Evolutionary conservation across 1,140 invertebrate species (phyloP).

Genomic region (Rhopalosiphum maidis): DNA sequence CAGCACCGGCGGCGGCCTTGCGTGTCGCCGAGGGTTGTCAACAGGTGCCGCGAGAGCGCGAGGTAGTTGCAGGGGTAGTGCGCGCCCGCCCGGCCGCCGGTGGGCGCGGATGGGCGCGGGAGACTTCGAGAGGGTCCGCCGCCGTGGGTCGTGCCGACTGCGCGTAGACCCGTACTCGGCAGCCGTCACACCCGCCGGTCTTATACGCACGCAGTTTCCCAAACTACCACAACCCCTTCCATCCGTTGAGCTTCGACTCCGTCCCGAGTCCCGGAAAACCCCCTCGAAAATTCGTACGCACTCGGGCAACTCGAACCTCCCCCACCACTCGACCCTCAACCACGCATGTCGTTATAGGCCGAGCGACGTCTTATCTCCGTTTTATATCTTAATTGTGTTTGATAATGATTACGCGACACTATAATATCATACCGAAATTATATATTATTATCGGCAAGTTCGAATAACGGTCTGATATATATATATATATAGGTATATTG

Average conservation of each 20-base stretch:
- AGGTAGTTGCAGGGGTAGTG: background rate
- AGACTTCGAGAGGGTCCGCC: background rate
- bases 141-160: conserved; percentile 21
- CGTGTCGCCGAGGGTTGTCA: conserved; percentile 45
- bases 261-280: background rate
- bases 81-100: no score
- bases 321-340: no score
- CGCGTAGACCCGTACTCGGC: background rate
- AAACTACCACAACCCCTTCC: background rate
- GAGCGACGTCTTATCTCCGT: background rate
- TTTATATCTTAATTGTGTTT: background rate
- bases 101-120: background rate
- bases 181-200: background rate
- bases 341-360: background rate
- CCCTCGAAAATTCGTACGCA: conserved; percentile 1
- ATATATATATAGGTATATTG: no score
- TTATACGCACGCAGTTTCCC: background rate
- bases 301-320: no score
- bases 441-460: background rate
- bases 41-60: conserved; percentile 37
- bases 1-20: conserved; percentile 26
- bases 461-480: no score
- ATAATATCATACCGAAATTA: background rate
- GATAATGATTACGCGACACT: background rate
- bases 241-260: background rate